Evolutionary conservation across 1,140 invertebrate species (phyloP), one percentile per base, ranked within the genome.

Genomic region (Sitophilus oryzae): DNA sequence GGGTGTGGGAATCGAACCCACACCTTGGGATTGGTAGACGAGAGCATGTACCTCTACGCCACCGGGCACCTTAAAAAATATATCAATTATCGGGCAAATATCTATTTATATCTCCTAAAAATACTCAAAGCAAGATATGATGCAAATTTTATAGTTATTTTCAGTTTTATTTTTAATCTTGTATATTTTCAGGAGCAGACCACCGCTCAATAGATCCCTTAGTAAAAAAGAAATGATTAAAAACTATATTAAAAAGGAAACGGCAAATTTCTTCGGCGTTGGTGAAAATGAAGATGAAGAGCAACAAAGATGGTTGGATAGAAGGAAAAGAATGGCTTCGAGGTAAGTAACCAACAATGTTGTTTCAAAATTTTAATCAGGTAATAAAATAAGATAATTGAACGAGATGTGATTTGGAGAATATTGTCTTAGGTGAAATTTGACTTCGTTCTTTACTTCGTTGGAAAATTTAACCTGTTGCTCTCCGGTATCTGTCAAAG

Each of bases 211-310:
- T 38, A 59, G 68, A 64, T 74, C 25, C 62, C 69, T 46, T 64
- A 77, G 53, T n/a, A 66, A 73, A 46, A 72, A 69, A 50, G 72
- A 74, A 23, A 67, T 69, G 34, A 70, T 74, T 25, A 74, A 70
- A 16, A 77, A 83, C 61, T 88, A 85, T 68, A 81, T 89, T 52
- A 86, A 82, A 66, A 76, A 80, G 55, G 85, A 87, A 69, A 86
- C 86, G 14, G 84, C 85, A 11, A 82, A 81, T 47, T 89, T 89
- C 69, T 89, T 89, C 68, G 87, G 87, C 5, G 82, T 89, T 23
- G 80, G 86, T 61, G 80, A 85, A 62, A 81, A 82, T 43, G 84
- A 88, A 70, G 76, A 78, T 22, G 74, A 80, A 58, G 83, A 88
- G 71, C 79, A 79, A 63, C 73, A 80, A 58, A 71, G 84, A 70